A percentile compares a stretch with the other conserved stretches of the same genome.
These are phyloP conservation scores for Aleadryas rufinucha DNA, from an alignment of 2,113 vertebrate species.

Conservation along the genomic window DNA sequence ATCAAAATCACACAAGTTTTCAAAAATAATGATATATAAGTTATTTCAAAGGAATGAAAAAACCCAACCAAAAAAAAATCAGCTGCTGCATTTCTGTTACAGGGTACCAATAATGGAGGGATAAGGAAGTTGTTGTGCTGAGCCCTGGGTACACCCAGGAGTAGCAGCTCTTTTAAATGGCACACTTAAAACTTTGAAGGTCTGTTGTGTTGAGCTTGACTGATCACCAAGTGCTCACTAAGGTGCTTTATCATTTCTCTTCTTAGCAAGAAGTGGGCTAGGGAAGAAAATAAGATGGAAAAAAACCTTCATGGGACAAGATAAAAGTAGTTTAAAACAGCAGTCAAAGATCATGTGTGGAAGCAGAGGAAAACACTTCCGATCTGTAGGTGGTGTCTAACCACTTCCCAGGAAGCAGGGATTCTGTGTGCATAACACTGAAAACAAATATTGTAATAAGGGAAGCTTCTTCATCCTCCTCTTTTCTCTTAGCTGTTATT, in stretches of 20 bases:
- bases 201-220: neutral
- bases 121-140: neutral
- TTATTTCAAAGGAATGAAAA: neutral
- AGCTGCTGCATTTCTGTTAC: fast-evolving
- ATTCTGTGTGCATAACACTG: neutral
- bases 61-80: neutral
- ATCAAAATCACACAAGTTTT: neutral
- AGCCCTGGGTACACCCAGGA: neutral
- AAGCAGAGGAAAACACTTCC: neutral
- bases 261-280: too few relatives aligned
- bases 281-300: neutral
- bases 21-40: neutral
- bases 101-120: fast-evolving
- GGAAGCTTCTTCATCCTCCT: neutral
- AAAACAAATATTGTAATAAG: neutral
- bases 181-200: neutral
- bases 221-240: neutral
- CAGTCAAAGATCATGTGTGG: fast-evolving
- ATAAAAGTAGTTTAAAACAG: neutral
- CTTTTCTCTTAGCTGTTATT: neutral
- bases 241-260: neutral
- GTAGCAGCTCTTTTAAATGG: neutral
- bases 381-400: neutral
- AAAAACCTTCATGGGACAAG: neutral
- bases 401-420: neutral